A percentile compares a stretch with the other conserved stretches of the same genome.
Conservation (phyloP, 2,797 vertebrate genomes). For the Hipposideros larvatus region DNA sequence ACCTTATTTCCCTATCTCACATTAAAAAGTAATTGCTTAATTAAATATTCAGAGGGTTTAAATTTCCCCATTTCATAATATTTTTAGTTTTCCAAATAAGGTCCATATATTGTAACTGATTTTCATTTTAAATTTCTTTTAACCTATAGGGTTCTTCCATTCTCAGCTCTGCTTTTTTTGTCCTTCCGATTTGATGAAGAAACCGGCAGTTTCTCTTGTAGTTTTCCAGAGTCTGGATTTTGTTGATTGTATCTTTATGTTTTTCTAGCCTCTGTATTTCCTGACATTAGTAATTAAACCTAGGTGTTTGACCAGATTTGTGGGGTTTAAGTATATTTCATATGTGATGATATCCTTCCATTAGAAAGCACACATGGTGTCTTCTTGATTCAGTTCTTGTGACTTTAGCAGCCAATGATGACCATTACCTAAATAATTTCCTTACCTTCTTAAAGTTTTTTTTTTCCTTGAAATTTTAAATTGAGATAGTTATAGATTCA, state of each 20-base stretch:
- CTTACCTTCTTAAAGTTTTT: neutral
- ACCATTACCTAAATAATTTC: neutral
- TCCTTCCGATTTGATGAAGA: neutral
- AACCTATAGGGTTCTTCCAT: neutral
- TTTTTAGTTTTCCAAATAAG: neutral
- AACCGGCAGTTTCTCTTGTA: neutral
- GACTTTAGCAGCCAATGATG: neutral
- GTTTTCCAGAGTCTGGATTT: neutral
- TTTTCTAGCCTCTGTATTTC: neutral
- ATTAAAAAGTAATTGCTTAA: slow-evolving; percentile 2
- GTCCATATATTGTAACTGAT: neutral
- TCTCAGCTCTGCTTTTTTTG: neutral
- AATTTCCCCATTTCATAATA: neutral
- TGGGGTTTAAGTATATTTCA: neutral
- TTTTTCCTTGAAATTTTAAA: slow-evolving; percentile 24
- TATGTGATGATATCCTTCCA: neutral
- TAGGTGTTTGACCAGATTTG: neutral
- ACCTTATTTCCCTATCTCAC: neutral
- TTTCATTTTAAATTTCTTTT: neutral
- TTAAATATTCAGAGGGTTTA: neutral
- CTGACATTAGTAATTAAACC: neutral
- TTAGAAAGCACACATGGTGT: neutral
- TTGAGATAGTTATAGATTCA: neutral
- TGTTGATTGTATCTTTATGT: neutral
- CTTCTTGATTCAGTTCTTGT: neutral